Conservation (phyloP, 2,888 invertebrate genomes). For the Tuta absoluta region DNA sequence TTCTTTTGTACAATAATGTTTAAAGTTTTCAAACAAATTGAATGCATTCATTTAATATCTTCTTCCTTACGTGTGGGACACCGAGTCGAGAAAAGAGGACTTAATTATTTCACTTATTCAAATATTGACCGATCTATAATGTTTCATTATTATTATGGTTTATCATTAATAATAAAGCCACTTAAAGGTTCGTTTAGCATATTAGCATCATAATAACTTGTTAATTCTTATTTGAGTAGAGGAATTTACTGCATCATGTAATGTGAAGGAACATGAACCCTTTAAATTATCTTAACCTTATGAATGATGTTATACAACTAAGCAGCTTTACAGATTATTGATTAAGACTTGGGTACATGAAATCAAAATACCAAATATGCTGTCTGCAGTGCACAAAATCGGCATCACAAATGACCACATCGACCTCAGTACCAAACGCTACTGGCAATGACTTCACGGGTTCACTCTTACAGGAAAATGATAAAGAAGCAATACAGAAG, state of each 20-base stretch:
- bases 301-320: not conserved
- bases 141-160: constrained; percentile 3
- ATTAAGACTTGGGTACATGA: not conserved
- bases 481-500: constrained; percentile 62
- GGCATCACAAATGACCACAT: constrained; percentile 13
- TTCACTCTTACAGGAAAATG: constrained; percentile 60
- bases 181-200: not conserved
- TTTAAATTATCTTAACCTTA: not conserved
- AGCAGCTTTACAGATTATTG: not conserved
- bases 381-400: constrained; percentile 9
- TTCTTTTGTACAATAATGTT: not conserved
- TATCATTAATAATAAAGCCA: not conserved
- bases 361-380: not conserved
- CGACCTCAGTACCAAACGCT: constrained; percentile 21
- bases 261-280: not conserved
- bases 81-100: not conserved
- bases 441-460: constrained; percentile 18
- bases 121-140: not conserved
- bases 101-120: not conserved
- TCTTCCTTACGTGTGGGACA: no score
- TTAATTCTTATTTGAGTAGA: constrained; percentile 1
- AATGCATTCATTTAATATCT: not conserved
- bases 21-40: not conserved
- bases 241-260: not conserved
- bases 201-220: not conserved